A percentile compares a stretch with the other conserved stretches of the same genome.
These are phyloP conservation scores for Cydia pomonella DNA, from an alignment of 1,140 invertebrate genomes.

Conservation along the genomic window DNA sequence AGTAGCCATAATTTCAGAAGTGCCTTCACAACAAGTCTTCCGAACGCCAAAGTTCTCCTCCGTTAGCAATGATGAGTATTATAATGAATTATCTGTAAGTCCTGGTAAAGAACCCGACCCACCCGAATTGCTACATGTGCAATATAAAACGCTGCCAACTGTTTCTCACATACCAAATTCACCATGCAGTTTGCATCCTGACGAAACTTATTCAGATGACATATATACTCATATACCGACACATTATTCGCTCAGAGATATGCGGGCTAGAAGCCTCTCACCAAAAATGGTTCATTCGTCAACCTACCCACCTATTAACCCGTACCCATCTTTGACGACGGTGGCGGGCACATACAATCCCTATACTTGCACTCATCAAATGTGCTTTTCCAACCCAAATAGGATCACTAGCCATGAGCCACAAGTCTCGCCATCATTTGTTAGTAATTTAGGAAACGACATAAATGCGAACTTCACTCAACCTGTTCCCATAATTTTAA, in stretches of 20 bases:
- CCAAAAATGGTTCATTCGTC: slow-evolving; percentile 69
- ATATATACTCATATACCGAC: slow-evolving; percentile 39
- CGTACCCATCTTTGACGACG: slow-evolving; percentile 71
- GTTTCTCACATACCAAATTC: slow-evolving; percentile 75
- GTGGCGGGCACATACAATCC: slow-evolving; percentile 75
- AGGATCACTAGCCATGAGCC: slow-evolving; percentile 49
- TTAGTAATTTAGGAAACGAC: slow-evolving; percentile 57
- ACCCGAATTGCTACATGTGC: slow-evolving; percentile 74
- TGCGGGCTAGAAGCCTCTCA: slow-evolving; percentile 58
- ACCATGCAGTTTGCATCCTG: slow-evolving; percentile 70
- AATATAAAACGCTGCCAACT: slow-evolving; percentile 69
- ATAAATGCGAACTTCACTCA: slow-evolving; percentile 69
- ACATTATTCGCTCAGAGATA: slow-evolving; percentile 59
- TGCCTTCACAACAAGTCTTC: slow-evolving; percentile 64
- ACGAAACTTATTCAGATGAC: slow-evolving; percentile 58
- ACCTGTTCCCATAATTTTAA: slow-evolving; percentile 50
- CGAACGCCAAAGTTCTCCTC: slow-evolving; percentile 54
- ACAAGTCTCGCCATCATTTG: slow-evolving; percentile 51
- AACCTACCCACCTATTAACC: slow-evolving; percentile 69
- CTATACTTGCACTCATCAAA: slow-evolving; percentile 64
- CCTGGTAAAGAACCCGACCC: slow-evolving; percentile 60
- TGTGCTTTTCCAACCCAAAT: slow-evolving; percentile 54
- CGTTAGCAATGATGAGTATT: slow-evolving; percentile 53
- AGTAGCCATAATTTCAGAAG: slow-evolving; percentile 60
- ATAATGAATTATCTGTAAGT: slow-evolving; percentile 61